phyloP scores from a whole-genome alignment of 2,113 vertebrate species.

The Corythaixoides concolor region DNA sequence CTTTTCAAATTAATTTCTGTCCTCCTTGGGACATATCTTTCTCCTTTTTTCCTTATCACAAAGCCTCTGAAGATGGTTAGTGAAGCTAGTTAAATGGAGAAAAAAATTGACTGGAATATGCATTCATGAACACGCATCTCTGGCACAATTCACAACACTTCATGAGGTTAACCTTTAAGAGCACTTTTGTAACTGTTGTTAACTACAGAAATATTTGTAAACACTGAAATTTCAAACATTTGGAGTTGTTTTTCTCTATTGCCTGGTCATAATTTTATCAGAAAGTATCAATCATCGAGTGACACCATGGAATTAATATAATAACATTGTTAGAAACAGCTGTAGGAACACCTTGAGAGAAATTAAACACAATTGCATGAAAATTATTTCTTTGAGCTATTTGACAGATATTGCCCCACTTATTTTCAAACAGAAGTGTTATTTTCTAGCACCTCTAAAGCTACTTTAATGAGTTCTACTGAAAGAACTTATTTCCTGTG shows the following conservation, averaged over 20 bases:
- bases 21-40: background rate
- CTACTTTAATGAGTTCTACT: background rate
- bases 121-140: background rate
- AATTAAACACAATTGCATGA: background rate
- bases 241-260: background rate
- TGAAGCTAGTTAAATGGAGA: background rate
- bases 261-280: background rate
- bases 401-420: background rate
- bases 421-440: background rate
- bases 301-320: background rate
- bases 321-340: background rate
- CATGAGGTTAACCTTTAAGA: background rate
- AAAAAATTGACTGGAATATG: background rate
- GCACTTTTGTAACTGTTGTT: background rate
- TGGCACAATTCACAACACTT: background rate
- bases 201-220: background rate
- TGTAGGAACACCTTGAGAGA: background rate
- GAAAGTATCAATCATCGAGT: background rate
- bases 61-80: background rate
- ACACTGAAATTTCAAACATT: background rate
- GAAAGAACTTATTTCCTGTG: background rate
- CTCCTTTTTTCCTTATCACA: background rate
- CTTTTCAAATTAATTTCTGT: background rate
- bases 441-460: background rate
- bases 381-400: slow-evolving; percentile 2